Base-by-base conservation (phyloP, 2,113 vertebrate species). In the Dinomys branickii region DNA sequence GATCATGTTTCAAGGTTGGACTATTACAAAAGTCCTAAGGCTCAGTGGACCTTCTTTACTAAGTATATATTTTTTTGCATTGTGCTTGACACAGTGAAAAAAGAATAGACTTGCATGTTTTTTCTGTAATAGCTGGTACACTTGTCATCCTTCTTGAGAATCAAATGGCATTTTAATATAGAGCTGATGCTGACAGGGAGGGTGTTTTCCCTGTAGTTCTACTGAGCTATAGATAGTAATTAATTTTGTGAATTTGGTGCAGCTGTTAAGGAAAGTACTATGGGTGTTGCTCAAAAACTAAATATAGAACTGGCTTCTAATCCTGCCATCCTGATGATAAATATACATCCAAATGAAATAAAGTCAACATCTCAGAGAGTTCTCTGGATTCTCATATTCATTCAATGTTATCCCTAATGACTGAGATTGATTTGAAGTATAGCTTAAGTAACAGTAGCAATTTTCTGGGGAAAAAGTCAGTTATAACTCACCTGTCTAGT, bases 81-180 rank as follows among this genome's bases (percentile, higher is more conserved):
- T 95, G 65, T 89, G 16, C 30, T 82, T 38, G 75, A 14, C 35
- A n/a, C 26, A n/a, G 20, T 22, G 10, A 94, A 73, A 44, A 38
- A 38, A 52, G 69, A 69, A n/a, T 38, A 84, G 20, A 7, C 16
- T 65, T 35, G 41, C 33, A n/a, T 67, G 11, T 35, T 4, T 7
- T 65, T 83, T 61, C 13, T 24, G 12, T 5, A 3, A 52, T 82
- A 26, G 61, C 26, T 80, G 26, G 28, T 63, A 35, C 35, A 85
- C 13, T 73, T 52, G 20, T 3, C 54, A 83, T 86, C 17, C 30
- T 73, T 87, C 67, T 61, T 61, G 47, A 69, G 54, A 56, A 77
- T 30, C 44, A 63, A 86, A 92, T 14, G 28, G 14, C 67, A 61
- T 96, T 90, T 88, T 75, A 80, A 58, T n/a, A 85, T 38, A 81